Evolutionary conservation across 2,888 invertebrate genomes (phyloP), one percentile per base, ranked within the genome.

Genomic region (Litoditis marina): DNA sequence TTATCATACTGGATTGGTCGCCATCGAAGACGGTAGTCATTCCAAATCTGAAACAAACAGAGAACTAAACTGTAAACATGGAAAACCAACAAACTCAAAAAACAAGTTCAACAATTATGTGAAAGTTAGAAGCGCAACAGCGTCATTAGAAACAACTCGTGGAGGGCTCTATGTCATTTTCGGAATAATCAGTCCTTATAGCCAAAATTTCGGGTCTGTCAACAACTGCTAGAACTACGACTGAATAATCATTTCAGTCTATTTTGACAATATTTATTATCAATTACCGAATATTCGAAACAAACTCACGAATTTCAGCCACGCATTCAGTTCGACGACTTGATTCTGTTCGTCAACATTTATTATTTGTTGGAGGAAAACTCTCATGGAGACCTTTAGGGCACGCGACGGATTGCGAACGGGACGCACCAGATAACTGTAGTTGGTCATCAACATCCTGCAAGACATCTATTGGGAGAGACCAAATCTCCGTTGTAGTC

Each of bases 261-360:
- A 44, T 22, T 44, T 5, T 22, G 5, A 8, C 44, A 22, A 28
- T 31, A 4, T 3, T 30, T 11, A 51, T 28, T 31, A 31, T 53
- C 27, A 31, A n/a, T 22, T 34, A n/a, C 7, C 5, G 32, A 31
- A 30, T 31, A 6, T 2, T 6, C 30, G 6, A 5, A 50, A 49
- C 22, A 25, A 32, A 61, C 70, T 67, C 11, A 76, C 76, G 62
- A 72, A 79, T 67, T 76, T 73, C 22, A 76, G 60, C 79, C 79
- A 79, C 0, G 79, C 79, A 51, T 78, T 79, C 31, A 79, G 69
- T 60, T 74, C 73, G 34, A 79, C 69, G 31, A 78, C 68, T 58
- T 79, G 78, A 63, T 79, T 77, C 60, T 76, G 75, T 50, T 77
- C 78, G 50, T 79, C 85, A 69, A 86, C 85, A 64, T 85, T 85